Percentiles rank a stretch among this genome's conserved stretches.
Conservation (phyloP, 2,113 vertebrate genomes). For the Eptatretus burgeri region DNA sequence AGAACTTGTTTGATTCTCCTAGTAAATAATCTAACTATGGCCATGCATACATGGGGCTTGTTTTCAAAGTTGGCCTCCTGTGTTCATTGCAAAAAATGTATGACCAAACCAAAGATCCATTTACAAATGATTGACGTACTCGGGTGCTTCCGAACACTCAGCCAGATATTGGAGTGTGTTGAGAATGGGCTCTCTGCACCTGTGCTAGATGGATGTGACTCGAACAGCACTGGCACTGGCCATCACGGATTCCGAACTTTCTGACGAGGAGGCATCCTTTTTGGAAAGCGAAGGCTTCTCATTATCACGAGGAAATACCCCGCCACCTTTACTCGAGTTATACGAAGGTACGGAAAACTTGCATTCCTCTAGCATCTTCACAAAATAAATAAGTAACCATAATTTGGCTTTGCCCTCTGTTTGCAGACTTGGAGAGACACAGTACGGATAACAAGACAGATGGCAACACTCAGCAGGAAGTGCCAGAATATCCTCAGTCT, state of each 20-base stretch:
- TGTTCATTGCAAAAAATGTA: background rate
- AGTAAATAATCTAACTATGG: background rate
- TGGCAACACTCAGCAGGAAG: too few relatives aligned
- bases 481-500: too few relatives aligned
- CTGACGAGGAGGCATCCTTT: constrained; percentile 84
- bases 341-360: too few relatives aligned
- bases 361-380: too few relatives aligned
- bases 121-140: background rate
- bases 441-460: too few relatives aligned
- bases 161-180: background rate
- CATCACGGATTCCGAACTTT: constrained; percentile 87
- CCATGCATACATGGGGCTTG: background rate
- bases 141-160: background rate
- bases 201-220: constrained; percentile 36
- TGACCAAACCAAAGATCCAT: constrained; percentile 4
- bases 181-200: background rate
- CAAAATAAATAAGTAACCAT: too few relatives aligned
- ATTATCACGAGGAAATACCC: constrained; percentile 77
- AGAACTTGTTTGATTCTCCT: too few relatives aligned
- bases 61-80: background rate
- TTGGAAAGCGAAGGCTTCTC: constrained; percentile 88
- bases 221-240: constrained; percentile 77
- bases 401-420: too few relatives aligned
- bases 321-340: constrained; percentile 31
- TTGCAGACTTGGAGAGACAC: too few relatives aligned